Evolutionary conservation across 1,140 invertebrate genomes (phyloP), one percentile per base, ranked within the genome.

Genomic region (Eumaeus atala): DNA sequence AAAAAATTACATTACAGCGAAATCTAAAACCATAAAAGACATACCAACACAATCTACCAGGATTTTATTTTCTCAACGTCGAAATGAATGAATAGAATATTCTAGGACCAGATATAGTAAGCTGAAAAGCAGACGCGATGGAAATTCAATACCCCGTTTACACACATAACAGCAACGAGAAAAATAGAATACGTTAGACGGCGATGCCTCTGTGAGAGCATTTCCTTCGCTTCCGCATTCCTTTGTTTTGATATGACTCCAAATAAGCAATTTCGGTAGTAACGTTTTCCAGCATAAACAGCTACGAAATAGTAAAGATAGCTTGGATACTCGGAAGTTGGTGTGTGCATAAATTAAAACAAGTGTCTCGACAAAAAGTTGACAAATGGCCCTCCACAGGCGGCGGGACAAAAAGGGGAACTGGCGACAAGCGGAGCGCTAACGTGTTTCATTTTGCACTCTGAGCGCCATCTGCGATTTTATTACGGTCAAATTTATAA

Each of bases 261-360:
- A 44, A 44, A 44, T 44, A 44, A 44, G 40, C 40, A 10, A 40
- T 28, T 44, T 33, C 33, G 14, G 33, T 42, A 16, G 40, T 38
- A 53, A 40, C 51, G 28, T 16, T 51, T 28, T 28, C 21, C 21
- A 28, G 49, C 49, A 37, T 72, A 77, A 75, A 74, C 72, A 74
- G 65, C 64, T 66, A 77, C 68, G 72, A 78, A 77, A 64, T 77
- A 82, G 81, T 83, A 74, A 78, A 76, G 77, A 78, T 83, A 84
- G 70, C 72, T 59, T 38, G 18, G 33, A 53, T 54, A 67, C 70
- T 77, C 64, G 66, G 68, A 81, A 86, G 75, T 81, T 83, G 72
- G 74, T 74, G 72, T 77, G 69, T 81, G 83, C 79, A 84, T 86
- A 86, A 84, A 84, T 84, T 86, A 84, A 86, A 82, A 83, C 79